Evolutionary conservation across 2,113 vertebrate genomes (phyloP).

Genomic region (human (Homo sapiens)): GRCh38 chr20:56126501-56127000

Average conservation of each 20-base stretch:
- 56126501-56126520: not conserved
- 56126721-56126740: not conserved
- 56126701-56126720: not conserved
- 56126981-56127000: not conserved
- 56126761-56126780: not conserved
- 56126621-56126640: not conserved
- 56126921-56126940: not conserved
- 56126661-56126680: not conserved
- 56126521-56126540: not conserved
- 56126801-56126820: not conserved
- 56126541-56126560: not conserved
- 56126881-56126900: not conserved
- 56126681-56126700: not conserved
- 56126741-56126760: not conserved
- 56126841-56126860: not conserved
- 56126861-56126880: not conserved
- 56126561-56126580: not conserved
- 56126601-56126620: not conserved
- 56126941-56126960: not conserved
- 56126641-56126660: not conserved
- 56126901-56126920: not conserved
- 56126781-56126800: not conserved
- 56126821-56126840: not conserved
- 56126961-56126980: no score
- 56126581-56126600: not conserved